phyloP scores from a whole-genome alignment of 2,113 vertebrate species.

The Pungitius pungitius region DNA sequence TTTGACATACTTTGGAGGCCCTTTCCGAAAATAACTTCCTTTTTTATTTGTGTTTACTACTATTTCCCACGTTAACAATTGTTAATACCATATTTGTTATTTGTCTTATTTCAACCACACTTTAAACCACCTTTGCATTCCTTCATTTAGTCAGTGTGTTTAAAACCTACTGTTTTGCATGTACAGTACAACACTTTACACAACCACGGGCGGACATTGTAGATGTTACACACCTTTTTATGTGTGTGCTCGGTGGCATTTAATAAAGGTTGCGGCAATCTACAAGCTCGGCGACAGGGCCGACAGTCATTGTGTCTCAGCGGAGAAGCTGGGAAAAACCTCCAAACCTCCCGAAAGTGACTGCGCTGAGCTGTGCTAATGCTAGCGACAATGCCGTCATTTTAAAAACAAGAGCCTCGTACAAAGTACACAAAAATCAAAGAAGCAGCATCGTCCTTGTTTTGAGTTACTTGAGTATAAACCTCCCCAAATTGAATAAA shows the following conservation, averaged over 20 bases:
- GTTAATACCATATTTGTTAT: background rate
- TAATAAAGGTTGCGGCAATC: constrained; percentile 59
- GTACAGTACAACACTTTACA: background rate
- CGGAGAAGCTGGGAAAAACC: constrained; percentile 6
- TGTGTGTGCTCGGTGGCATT: constrained; percentile 52
- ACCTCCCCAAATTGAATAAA: background rate
- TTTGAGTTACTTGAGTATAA: too few species aligned
- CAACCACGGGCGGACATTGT: constrained; percentile 1
- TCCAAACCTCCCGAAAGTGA: background rate
- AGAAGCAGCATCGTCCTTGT: background rate
- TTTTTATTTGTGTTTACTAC: background rate
- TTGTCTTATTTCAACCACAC: background rate
- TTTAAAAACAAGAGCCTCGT: background rate
- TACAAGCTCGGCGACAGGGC: constrained; percentile 34
- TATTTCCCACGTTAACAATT: background rate
- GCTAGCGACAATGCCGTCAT: background rate
- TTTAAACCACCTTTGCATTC: background rate
- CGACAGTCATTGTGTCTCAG: constrained; percentile 9
- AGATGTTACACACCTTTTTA: constrained; percentile 15
- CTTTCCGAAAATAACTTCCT: background rate
- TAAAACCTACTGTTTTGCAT: background rate
- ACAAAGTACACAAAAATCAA: background rate
- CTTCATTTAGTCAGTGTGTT: background rate
- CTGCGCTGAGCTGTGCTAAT: constrained; percentile 5
- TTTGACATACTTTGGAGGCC: background rate